Percentiles rank a stretch among this genome's conserved stretches.
phyloP scores from a whole-genome alignment of 2,888 invertebrate genomes.

The Augochlorella aurata region DNA sequence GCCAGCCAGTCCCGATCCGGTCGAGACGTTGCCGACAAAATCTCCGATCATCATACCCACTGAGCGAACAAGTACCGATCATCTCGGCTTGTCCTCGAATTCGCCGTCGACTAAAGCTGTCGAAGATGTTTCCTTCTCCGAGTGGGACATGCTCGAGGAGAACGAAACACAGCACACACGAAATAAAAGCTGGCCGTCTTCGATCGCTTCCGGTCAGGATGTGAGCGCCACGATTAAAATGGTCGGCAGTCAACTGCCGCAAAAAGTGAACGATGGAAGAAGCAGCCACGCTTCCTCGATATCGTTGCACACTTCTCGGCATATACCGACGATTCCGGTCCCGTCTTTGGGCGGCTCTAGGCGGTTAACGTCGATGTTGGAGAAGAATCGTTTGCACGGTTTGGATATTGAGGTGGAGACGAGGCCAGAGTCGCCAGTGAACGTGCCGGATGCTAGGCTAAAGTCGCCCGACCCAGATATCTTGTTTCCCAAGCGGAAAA shows the following conservation, averaged over 20 bases:
- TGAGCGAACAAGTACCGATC: slow-evolving; percentile 59
- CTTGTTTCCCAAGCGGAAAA: slow-evolving; percentile 53
- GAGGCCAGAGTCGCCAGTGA: slow-evolving; percentile 59
- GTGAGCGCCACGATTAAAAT: slow-evolving; percentile 55
- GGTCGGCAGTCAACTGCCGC: slow-evolving; percentile 58
- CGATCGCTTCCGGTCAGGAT: slow-evolving; percentile 55
- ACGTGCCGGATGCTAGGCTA: slow-evolving; percentile 60
- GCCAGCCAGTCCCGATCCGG: slow-evolving; percentile 71
- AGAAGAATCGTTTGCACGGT: slow-evolving; percentile 62
- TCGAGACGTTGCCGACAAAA: slow-evolving; percentile 64
- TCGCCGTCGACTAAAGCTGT: slow-evolving; percentile 10
- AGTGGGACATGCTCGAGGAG: slow-evolving; percentile 71
- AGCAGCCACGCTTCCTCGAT: background rate
- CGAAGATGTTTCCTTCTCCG: slow-evolving; percentile 58
- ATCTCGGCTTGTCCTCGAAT: background rate
- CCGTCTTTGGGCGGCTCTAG: slow-evolving; percentile 73
- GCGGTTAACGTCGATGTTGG: slow-evolving; percentile 67
- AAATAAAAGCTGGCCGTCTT: slow-evolving; percentile 52
- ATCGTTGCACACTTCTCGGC: slow-evolving; percentile 51
- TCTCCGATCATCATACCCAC: slow-evolving; percentile 73
- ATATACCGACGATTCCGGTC: slow-evolving; percentile 71
- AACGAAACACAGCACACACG: slow-evolving; percentile 52
- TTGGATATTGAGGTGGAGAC: slow-evolving; percentile 50
- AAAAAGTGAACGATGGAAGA: slow-evolving; percentile 46
- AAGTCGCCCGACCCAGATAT: slow-evolving; percentile 71